These are phyloP conservation scores for Microtus montanus DNA, from an alignment of 2,113 vertebrate species.

Conservation along the genomic window DNA sequence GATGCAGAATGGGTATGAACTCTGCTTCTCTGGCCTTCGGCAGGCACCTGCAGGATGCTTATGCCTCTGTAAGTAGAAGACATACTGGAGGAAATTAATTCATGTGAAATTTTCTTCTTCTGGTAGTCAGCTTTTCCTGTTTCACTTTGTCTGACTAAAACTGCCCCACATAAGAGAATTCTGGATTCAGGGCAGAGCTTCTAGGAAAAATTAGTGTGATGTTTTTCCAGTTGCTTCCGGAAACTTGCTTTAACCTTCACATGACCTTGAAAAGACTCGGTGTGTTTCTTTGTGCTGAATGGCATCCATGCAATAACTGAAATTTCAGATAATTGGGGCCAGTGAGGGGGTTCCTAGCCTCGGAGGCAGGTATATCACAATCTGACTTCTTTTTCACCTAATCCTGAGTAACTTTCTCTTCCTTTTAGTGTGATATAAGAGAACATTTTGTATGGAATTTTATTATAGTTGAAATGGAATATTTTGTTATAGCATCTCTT, in stretches of 20 bases:
- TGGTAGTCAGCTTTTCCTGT: neutral
- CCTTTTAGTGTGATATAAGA: neutral
- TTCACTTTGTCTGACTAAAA: neutral
- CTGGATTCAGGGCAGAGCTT: constrained; percentile 29
- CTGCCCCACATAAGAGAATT: neutral
- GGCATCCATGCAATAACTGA: constrained; percentile 39
- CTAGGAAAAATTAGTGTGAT: neutral
- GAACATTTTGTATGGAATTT: constrained; percentile 1
- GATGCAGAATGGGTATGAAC: neutral
- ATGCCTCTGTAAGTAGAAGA: neutral
- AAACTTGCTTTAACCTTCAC: neutral
- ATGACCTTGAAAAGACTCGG: constrained; percentile 20
- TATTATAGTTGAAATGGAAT: constrained; percentile 30
- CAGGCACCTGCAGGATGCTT: neutral
- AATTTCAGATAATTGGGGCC: neutral
- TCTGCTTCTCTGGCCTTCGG: constrained; percentile 9
- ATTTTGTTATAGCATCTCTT: neutral
- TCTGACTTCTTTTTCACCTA: constrained; percentile 2
- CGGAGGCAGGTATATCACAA: neutral
- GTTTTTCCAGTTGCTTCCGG: constrained; percentile 30
- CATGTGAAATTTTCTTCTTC: neutral
- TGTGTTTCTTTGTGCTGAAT: neutral
- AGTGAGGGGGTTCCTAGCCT: neutral
- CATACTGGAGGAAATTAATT: neutral
- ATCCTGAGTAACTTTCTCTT: neutral